Evolutionary conservation across 2,113 vertebrate genomes (phyloP).

Genomic region (Crotalus viridis): DNA sequence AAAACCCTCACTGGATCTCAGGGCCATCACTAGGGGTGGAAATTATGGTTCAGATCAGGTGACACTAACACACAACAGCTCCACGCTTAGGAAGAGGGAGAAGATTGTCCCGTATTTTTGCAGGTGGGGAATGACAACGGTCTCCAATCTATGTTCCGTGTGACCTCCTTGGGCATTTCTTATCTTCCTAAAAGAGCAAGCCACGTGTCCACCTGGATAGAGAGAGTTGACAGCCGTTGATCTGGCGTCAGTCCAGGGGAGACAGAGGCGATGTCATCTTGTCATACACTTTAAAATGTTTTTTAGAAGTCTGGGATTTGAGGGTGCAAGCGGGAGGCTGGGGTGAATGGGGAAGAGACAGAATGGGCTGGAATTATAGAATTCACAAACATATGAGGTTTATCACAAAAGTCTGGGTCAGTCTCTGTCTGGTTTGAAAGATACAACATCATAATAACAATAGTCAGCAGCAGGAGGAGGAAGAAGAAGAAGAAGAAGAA

Average conservation of each 20-base stretch:
- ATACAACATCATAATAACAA: neutral
- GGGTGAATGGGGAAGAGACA: neutral
- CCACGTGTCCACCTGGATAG: neutral
- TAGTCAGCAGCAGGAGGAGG: neutral
- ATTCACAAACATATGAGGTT: neutral
- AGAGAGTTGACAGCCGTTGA: neutral
- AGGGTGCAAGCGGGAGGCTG: neutral
- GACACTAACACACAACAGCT: neutral
- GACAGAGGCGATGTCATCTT: neutral
- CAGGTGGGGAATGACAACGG: neutral
- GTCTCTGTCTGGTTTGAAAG: neutral
- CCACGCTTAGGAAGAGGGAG: neutral
- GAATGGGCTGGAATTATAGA: neutral
- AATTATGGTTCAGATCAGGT: neutral
- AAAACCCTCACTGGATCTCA: neutral
- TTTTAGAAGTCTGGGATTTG: neutral
- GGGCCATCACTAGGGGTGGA: neutral
- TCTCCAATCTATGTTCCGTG: neutral
- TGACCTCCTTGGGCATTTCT: neutral
- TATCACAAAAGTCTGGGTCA: too few relatives aligned
- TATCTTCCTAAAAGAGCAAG: neutral
- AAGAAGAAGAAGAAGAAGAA: too few relatives aligned
- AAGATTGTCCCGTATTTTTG: neutral
- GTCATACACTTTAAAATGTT: neutral
- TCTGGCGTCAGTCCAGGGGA: neutral